phyloP scores from a whole-genome alignment of 2,888 invertebrate species.

The Drosophila emarginata region DNA sequence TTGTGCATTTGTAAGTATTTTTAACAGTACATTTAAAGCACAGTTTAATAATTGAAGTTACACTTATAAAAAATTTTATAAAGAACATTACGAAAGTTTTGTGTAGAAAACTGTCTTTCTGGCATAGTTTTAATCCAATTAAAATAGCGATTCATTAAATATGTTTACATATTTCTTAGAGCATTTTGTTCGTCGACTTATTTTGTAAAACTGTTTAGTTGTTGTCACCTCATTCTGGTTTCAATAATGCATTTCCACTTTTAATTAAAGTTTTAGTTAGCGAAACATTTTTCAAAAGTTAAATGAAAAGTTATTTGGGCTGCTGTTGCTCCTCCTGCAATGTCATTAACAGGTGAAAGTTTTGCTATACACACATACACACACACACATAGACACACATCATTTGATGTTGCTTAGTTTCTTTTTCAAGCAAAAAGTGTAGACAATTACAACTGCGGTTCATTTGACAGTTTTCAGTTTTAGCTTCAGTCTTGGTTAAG shows the following conservation, averaged over 20 bases:
- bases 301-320: conserved; percentile 19
- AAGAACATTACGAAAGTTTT: no score
- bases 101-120: no score
- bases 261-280: conserved; percentile 72
- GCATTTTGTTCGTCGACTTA: neutral
- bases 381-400: conserved; percentile 24
- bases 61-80: no score
- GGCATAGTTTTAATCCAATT: no score
- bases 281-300: conserved; percentile 45
- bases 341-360: conserved; percentile 73
- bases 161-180: neutral
- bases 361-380: conserved; percentile 35
- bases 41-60: neutral
- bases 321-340: conserved; percentile 34
- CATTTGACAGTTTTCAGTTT: conserved; percentile 72
- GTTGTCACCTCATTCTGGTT: conserved; percentile 49
- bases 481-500: conserved; percentile 17
- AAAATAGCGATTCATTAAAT: neutral
- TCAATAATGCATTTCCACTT: conserved; percentile 69
- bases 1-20: neutral
- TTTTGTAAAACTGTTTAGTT: conserved; percentile 2
- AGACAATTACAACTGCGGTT: conserved; percentile 70
- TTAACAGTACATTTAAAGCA: neutral
- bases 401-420: conserved; percentile 46
- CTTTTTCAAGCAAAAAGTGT: conserved; percentile 35